Evolutionary conservation across 2,888 invertebrate genomes (phyloP).

Genomic region (Archaeoteleia sp.): DNA sequence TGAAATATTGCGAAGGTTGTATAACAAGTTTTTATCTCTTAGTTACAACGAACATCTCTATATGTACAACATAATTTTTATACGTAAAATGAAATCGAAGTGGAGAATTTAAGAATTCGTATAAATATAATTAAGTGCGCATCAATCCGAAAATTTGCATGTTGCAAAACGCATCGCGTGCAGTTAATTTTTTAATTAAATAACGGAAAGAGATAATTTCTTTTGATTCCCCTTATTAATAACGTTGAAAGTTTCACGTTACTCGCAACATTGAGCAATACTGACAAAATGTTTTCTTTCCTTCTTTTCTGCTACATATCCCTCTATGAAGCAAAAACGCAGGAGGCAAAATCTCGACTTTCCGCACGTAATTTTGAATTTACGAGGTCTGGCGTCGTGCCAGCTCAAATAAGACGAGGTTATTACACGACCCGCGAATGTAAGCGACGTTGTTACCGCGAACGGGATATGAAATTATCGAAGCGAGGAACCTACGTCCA

Average conservation of each 20-base stretch:
- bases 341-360: conserved; percentile 57
- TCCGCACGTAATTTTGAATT: conserved; percentile 64
- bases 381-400: conserved; percentile 63
- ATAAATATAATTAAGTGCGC: too few relatives aligned
- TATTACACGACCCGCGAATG: conserved; percentile 54
- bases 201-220: too few relatives aligned
- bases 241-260: neutral
- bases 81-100: too few relatives aligned
- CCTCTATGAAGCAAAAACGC: conserved; percentile 19
- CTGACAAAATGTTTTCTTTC: conserved; percentile 22
- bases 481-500: conserved; percentile 45
- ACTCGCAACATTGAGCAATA: conserved; percentile 8
- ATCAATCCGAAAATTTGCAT: too few relatives aligned
- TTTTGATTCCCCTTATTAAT: too few relatives aligned
- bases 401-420: conserved; percentile 59
- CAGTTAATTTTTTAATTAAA: too few relatives aligned
- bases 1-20: too few relatives aligned
- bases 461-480: conserved; percentile 53
- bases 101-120: too few relatives aligned
- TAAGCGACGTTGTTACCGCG: conserved; percentile 54
- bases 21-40: too few relatives aligned
- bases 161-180: too few relatives aligned
- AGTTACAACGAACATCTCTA: too few relatives aligned
- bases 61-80: too few relatives aligned
- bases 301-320: conserved; percentile 34